Evolutionary conservation across 2,113 vertebrate species (phyloP), one percentile per base, ranked within the genome.

Genomic region (Peromyscus leucopus): DNA sequence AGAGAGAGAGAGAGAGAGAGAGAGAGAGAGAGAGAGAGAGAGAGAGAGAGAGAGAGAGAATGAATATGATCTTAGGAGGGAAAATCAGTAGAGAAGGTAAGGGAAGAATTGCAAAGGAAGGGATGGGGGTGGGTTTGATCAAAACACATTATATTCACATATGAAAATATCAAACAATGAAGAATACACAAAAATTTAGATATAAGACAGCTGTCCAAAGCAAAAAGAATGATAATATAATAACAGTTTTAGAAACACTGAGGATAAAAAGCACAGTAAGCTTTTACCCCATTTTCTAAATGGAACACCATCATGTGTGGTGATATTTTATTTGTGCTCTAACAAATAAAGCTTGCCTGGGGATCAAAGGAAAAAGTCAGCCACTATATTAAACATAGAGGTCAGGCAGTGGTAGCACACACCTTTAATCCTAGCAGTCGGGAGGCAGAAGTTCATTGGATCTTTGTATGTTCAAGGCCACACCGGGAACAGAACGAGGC

Each of bases 271-370:
- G 19, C 59, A 7, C 22, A 7, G 2, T 85, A 93, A 94, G 4
- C 51, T 42, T 90, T 94, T 76, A 69, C 5, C 74, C 42, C 13
- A 71, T 87, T 96, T 93, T 71, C 83, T 90, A 75, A 92, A 90
- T 48, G 13, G 39, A 86, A 63, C 19, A 90, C 59, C 51, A 51
- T 51, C 51, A 51, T 51, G 51, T 39, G 89, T 51, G 51, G 51
- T 51, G 51, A 51, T 51, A 51, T 9, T 51, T 51, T 51, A 51
- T 51, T 51, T 51, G 51, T 51, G 51, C 51, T 51, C 51, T 51
- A 51, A 51, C 51, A 51, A 51, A 51, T 51, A 51, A 51, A 51
- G 51, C 51, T 51, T 51, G 51, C 51, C 51, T 11, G 51, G 51
- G 51, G 51, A 51, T 51, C 51, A 51, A 51, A 51, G 51, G 51